These are phyloP conservation scores for Mycetomoellerius zeteki DNA, from an alignment of 1,140 invertebrate species.

Conservation along the genomic window DNA sequence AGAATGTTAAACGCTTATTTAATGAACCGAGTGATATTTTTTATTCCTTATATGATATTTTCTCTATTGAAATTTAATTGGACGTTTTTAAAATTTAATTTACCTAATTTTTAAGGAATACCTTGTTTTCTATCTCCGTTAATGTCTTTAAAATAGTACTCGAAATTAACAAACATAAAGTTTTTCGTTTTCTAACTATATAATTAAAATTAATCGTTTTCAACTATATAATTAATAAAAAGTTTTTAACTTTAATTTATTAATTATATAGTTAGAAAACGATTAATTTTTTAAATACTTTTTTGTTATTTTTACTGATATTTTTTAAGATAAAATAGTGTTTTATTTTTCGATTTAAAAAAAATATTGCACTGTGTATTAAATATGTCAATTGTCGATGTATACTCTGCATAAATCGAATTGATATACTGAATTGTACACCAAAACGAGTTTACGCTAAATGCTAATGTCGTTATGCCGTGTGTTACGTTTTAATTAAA, in stretches of 20 bases:
- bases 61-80: slow-evolving; percentile 5
- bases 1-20: neutral
- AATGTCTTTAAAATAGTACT: neutral
- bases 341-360: neutral
- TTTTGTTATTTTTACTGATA: neutral
- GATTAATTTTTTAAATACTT: neutral
- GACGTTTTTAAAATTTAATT: neutral
- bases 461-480: slow-evolving; percentile 16
- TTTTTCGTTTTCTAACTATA: no score
- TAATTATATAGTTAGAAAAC: neutral
- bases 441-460: slow-evolving; percentile 19
- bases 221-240: no score
- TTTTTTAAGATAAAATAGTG: neutral
- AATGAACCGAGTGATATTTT: neutral
- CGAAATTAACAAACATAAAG: neutral
- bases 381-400: neutral
- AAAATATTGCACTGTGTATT: neutral
- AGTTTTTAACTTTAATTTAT: no score
- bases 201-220: no score
- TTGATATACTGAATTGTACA: slow-evolving; percentile 18
- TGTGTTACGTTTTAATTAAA: slow-evolving; percentile 55
- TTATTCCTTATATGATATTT: neutral
- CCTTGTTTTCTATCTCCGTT: neutral
- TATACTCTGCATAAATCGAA: slow-evolving; percentile 25
- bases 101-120: neutral